Conservation (phyloP, 2,888 invertebrate species). For the Conops quadrifasciatus region DNA sequence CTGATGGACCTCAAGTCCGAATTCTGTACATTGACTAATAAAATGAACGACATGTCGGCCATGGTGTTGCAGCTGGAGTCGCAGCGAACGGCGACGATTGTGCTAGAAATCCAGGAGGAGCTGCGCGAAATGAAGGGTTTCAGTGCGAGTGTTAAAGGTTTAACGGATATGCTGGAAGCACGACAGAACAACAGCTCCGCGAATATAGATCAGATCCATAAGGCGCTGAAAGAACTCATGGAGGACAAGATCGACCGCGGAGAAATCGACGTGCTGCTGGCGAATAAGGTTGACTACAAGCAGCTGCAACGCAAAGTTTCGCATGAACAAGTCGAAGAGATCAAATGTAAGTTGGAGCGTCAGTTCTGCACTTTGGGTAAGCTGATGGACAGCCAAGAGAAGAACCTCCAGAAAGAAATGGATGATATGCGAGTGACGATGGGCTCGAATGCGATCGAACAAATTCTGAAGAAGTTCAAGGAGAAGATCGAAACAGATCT, state of each 20-base stretch:
- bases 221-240: constrained; percentile 65
- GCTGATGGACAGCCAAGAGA: constrained; percentile 54
- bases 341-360: constrained; percentile 55
- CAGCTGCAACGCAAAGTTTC: constrained; percentile 78
- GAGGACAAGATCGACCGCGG: constrained; percentile 75
- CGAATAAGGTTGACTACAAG: constrained; percentile 78
- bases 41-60: constrained; percentile 55
- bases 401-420: constrained; percentile 66
- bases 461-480: constrained; percentile 74
- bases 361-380: constrained; percentile 53
- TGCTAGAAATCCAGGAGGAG: constrained; percentile 49
- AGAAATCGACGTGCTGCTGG: constrained; percentile 76
- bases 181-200: constrained; percentile 37
- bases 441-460: constrained; percentile 71
- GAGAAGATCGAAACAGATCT: constrained; percentile 70
- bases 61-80: constrained; percentile 52
- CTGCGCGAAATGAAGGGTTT: constrained; percentile 48
- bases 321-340: constrained; percentile 75
- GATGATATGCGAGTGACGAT: constrained; percentile 73
- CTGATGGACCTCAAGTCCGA: constrained; percentile 55
- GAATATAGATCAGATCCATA: constrained; percentile 44
- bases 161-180: constrained; percentile 36
- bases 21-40: constrained; percentile 54
- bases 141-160: constrained; percentile 43
- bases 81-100: constrained; percentile 45